Percentiles rank a stretch among this genome's conserved stretches.
Conservation (phyloP, 2,113 vertebrate species). For the Mellivora capensis region DNA sequence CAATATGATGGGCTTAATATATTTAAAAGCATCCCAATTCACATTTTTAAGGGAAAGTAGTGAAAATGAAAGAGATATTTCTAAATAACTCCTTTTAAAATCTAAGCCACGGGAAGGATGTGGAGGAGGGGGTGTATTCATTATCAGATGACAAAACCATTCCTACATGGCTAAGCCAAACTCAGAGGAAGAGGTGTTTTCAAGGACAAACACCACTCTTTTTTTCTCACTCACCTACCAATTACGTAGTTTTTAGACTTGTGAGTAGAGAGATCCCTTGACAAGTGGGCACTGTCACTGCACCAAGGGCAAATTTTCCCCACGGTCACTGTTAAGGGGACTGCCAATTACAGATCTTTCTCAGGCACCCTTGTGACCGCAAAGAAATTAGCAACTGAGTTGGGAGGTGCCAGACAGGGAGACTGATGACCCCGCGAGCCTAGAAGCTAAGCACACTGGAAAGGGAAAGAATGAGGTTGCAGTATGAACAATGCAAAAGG, state of each 20-base stretch:
- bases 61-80: background rate
- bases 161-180: background rate
- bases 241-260: slow-evolving; percentile 24
- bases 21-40: slow-evolving; percentile 5
- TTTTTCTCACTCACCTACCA: slow-evolving; percentile 17
- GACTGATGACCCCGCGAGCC: background rate
- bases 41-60: background rate
- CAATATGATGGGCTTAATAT: background rate
- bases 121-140: background rate
- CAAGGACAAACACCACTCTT: slow-evolving; percentile 49
- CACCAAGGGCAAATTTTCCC: slow-evolving; percentile 36
- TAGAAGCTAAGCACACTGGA: background rate
- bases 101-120: background rate
- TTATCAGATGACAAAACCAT: background rate
- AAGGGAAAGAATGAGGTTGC: background rate
- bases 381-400: slow-evolving; percentile 50
- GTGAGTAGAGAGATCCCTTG: slow-evolving; percentile 26
- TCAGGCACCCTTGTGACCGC: background rate
- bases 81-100: background rate
- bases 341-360: slow-evolving; percentile 52
- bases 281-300: slow-evolving; percentile 41
- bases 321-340: slow-evolving; percentile 9
- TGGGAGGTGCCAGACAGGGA: background rate
- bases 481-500: background rate
- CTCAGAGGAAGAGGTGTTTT: background rate